A percentile compares a stretch with the other conserved stretches of the same genome.
phyloP scores from a whole-genome alignment of 1,140 invertebrate species.

The Penaeus indicus region DNA sequence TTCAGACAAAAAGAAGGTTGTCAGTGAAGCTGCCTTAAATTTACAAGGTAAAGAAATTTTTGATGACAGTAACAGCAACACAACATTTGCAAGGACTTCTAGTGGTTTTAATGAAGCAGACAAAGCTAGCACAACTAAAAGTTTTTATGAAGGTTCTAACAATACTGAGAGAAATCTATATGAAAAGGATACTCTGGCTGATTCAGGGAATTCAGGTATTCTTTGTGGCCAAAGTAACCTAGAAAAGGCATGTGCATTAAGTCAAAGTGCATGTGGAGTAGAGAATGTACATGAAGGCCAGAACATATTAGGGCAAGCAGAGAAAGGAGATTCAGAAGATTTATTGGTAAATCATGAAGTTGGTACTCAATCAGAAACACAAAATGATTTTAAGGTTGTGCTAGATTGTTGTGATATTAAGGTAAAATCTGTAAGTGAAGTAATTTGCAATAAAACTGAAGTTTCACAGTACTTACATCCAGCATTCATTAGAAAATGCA shows the following conservation, averaged over 20 bases:
- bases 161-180: too few relatives aligned
- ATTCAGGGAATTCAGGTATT: too few relatives aligned
- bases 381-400: constrained; percentile 43
- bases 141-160: too few relatives aligned
- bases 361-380: not conserved
- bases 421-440: constrained; percentile 40
- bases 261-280: too few relatives aligned
- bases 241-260: too few relatives aligned
- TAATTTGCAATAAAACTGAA: constrained; percentile 43
- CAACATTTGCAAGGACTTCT: too few relatives aligned
- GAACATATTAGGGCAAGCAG: not conserved
- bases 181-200: too few relatives aligned
- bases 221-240: too few relatives aligned
- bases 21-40: not conserved
- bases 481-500: constrained; percentile 33
- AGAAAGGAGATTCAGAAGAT: constrained; percentile 2
- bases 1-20: constrained; percentile 22
- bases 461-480: constrained; percentile 34
- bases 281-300: too few relatives aligned
- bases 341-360: not conserved
- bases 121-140: too few relatives aligned
- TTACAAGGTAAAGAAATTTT: not conserved
- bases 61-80: too few relatives aligned
- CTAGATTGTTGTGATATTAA: constrained; percentile 56
- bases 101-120: too few relatives aligned